Conservation (phyloP, 1,140 invertebrate species). For the Drosophila pandora region DNA sequence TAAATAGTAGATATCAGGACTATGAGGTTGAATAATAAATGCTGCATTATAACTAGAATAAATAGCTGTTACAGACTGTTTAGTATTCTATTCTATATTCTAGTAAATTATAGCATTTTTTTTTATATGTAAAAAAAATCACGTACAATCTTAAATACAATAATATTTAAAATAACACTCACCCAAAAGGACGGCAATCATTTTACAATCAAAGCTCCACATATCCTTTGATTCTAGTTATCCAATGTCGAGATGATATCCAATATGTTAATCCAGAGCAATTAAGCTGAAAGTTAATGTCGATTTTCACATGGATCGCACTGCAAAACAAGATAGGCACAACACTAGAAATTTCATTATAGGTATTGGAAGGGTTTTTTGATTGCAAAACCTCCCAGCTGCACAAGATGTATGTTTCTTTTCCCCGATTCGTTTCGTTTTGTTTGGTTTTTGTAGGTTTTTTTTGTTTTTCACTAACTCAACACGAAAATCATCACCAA, state of each 20-base stretch:
- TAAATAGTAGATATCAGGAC: too few species aligned
- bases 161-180: conserved; percentile 25
- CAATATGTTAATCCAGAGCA: conserved; percentile 70
- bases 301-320: conserved; percentile 75
- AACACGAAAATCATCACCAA: conserved; percentile 58
- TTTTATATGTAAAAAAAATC: not conserved
- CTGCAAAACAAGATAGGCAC: conserved; percentile 64
- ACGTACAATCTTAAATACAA: not conserved
- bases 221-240: conserved; percentile 50
- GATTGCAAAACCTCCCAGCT: conserved; percentile 51
- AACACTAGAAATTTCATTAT: conserved; percentile 65
- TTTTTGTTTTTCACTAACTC: conserved; percentile 27
- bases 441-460: conserved; percentile 11
- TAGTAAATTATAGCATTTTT: not conserved
- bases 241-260: conserved; percentile 59
- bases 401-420: conserved; percentile 56
- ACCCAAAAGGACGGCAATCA: conserved; percentile 65
- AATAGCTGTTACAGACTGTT: too few species aligned
- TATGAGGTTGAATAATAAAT: too few species aligned
- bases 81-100: too few species aligned
- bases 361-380: conserved; percentile 53
- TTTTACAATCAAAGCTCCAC: conserved; percentile 43
- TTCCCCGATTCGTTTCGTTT: conserved; percentile 21
- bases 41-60: too few species aligned
- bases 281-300: conserved; percentile 60